Evolutionary conservation across 1,140 invertebrate species (phyloP).

Genomic region (Meloidogyne hapla): DNA sequence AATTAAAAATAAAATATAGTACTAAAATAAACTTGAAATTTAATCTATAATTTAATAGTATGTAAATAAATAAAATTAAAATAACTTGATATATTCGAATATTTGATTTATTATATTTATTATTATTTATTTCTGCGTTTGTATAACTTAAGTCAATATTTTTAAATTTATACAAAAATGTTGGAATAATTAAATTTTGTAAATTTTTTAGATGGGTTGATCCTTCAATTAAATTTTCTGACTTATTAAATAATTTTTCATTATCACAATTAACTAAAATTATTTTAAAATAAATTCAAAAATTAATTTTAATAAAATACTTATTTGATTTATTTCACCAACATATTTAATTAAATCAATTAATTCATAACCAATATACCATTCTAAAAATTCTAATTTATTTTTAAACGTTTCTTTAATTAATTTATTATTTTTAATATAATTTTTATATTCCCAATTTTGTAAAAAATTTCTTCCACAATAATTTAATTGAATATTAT

Average conservation of each 20-base stretch:
- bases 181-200: neutral
- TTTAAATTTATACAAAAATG: neutral
- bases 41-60: too few species aligned
- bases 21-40: too few species aligned
- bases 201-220: neutral
- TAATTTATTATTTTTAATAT: neutral
- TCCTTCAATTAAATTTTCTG: neutral
- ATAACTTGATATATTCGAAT: neutral
- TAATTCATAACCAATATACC: neutral
- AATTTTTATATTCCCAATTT: neutral
- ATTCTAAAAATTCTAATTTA: slow-evolving; percentile 6
- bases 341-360: neutral
- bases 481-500: neutral
- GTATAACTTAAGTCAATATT: neutral
- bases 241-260: neutral
- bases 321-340: neutral
- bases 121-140: neutral
- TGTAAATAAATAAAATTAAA: too few species aligned
- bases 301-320: neutral
- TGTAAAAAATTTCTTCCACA: neutral
- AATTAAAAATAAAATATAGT: too few species aligned
- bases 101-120: neutral
- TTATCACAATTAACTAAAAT: neutral
- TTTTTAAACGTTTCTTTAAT: neutral
- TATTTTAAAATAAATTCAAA: neutral